Conservation (phyloP, 2,888 invertebrate species). For the Pseudococcus jackbeardsleyi region DNA sequence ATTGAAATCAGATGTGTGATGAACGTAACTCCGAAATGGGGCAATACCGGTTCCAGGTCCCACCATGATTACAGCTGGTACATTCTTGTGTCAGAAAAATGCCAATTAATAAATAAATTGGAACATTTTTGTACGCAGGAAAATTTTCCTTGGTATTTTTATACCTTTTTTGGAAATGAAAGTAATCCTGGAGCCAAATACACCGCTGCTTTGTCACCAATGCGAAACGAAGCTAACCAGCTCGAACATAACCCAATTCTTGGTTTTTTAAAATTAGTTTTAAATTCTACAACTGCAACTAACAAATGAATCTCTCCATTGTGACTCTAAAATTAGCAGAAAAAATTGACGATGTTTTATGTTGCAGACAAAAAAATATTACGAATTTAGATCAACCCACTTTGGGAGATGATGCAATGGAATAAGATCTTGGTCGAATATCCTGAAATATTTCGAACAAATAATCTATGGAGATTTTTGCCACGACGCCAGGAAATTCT, state of each 20-base stretch:
- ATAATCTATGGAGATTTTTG: slow-evolving; percentile 74
- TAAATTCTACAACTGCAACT: slow-evolving; percentile 91
- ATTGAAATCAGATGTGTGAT: slow-evolving; percentile 73
- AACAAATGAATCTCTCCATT: slow-evolving; percentile 80
- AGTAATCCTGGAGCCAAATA: slow-evolving; percentile 87
- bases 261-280: slow-evolving; percentile 82
- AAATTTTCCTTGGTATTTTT: slow-evolving; percentile 48
- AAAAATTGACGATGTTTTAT: neutral
- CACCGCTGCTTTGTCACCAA: slow-evolving; percentile 75
- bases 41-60: slow-evolving; percentile 98
- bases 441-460: slow-evolving; percentile 75
- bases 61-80: slow-evolving; percentile 84
- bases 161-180: slow-evolving; percentile 76
- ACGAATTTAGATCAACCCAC: slow-evolving; percentile 66
- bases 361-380: no score
- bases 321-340: slow-evolving; percentile 63
- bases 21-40: slow-evolving; percentile 89
- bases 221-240: slow-evolving; percentile 81
- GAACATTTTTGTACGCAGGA: neutral
- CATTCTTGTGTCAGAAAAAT: slow-evolving; percentile 70
- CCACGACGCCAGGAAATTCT: slow-evolving; percentile 90
- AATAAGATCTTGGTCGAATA: slow-evolving; percentile 73
- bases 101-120: neutral
- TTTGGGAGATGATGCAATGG: slow-evolving; percentile 83
- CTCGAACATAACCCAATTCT: slow-evolving; percentile 93